Evolutionary conservation across 1,140 invertebrate genomes (phyloP).

Genomic region (Choristoneura fumiferana): DNA sequence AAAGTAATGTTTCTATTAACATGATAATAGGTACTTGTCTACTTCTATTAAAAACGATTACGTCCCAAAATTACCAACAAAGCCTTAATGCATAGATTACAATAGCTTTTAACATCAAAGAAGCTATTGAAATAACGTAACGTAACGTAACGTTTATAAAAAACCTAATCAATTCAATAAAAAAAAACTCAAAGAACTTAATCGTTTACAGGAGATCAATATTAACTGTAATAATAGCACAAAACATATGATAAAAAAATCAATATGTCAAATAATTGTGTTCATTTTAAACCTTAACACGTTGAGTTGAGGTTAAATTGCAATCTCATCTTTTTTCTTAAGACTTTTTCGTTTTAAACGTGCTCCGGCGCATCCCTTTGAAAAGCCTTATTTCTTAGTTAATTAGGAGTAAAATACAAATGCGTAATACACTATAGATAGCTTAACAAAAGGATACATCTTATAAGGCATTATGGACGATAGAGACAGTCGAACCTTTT

Average conservation of each 20-base stretch:
- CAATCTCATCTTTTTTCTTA: background rate
- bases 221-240: background rate
- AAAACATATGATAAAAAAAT: constrained; percentile 3
- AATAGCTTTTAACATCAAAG: background rate
- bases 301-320: background rate
- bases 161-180: background rate
- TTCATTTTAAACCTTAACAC: background rate
- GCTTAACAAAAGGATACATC: constrained; percentile 22
- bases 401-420: constrained; percentile 31
- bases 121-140: background rate
- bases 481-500: background rate
- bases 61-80: no score
- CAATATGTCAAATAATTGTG: background rate
- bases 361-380: constrained; percentile 1
- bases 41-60: no score
- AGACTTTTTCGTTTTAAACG: background rate
- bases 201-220: background rate
- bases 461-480: constrained; percentile 1
- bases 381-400: constrained; percentile 24
- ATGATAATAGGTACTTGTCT: no score
- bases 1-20: constrained; percentile 19
- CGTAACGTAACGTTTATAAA: no score
- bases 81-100: no score
- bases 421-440: constrained; percentile 33
- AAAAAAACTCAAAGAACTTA: background rate